A percentile compares a stretch with the other conserved stretches of the same genome.
Conservation (phyloP, 2,113 vertebrate genomes). For the Callipepla squamata region DNA sequence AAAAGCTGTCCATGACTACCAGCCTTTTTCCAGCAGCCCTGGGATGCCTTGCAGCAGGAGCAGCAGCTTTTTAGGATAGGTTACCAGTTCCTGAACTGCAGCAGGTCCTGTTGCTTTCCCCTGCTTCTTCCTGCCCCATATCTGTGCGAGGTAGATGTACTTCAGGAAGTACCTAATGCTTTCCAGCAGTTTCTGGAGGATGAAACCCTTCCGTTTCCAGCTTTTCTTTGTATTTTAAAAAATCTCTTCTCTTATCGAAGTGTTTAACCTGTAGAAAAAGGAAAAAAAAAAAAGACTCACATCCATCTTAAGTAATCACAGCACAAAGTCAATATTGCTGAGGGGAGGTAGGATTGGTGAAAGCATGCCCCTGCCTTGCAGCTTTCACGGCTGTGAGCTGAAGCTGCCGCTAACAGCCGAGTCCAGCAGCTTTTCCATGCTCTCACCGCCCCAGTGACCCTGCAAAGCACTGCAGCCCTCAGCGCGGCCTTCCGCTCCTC, state of each 20-base stretch:
- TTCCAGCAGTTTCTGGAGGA: slow-evolving; percentile 73
- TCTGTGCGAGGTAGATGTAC: not conserved
- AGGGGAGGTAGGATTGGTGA: not conserved
- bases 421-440: not conserved
- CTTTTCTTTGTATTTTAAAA: slow-evolving; percentile 90
- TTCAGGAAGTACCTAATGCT: slow-evolving; percentile 68
- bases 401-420: not conserved
- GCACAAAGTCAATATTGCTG: no score
- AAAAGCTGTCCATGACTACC: not conserved
- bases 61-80: not conserved
- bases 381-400: not conserved
- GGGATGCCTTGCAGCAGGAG: not conserved
- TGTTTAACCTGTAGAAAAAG: slow-evolving; percentile 87
- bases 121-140: not conserved
- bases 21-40: not conserved
- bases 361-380: not conserved
- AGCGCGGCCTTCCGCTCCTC: no score
- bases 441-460: not conserved
- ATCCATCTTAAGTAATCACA: not conserved
- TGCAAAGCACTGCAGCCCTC: not conserved
- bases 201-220: slow-evolving; percentile 84
- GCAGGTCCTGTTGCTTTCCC: not conserved
- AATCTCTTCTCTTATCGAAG: slow-evolving; percentile 92
- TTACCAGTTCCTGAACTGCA: not conserved
- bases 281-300: not conserved